Evolutionary conservation across 2,113 vertebrate genomes (phyloP).

Genomic region (Pedionomus torquatus): DNA sequence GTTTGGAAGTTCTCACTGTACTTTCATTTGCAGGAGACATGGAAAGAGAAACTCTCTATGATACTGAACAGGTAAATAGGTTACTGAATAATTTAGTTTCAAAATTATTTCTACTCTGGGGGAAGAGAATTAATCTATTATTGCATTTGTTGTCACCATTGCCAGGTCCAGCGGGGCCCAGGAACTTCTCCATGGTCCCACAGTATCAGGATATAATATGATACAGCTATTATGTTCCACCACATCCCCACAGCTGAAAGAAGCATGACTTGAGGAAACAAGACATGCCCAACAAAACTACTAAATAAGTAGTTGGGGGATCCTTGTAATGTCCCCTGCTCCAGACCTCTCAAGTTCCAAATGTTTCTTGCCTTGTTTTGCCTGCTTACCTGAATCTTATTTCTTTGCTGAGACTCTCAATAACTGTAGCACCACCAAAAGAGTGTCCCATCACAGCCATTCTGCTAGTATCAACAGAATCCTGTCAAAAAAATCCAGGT

Average conservation of each 20-base stretch:
- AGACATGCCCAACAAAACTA: background rate
- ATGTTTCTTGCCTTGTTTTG: background rate
- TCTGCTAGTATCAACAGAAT: slow-evolving; percentile 85
- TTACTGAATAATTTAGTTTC: background rate
- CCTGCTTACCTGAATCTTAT: slow-evolving; percentile 87
- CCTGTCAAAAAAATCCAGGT: slow-evolving; percentile 76
- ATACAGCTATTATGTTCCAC: background rate
- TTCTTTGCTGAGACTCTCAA: slow-evolving; percentile 90
- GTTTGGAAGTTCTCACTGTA: background rate
- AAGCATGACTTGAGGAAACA: background rate
- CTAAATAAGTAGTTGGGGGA: background rate
- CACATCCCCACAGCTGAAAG: background rate
- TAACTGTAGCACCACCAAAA: slow-evolving; percentile 91
- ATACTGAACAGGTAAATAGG: background rate
- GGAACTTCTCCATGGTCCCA: background rate
- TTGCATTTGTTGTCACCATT: background rate
- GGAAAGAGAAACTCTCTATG: background rate
- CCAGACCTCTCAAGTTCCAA: background rate
- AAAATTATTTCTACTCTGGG: background rate
- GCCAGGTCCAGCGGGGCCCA: background rate
- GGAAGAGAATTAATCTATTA: background rate
- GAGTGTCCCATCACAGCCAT: slow-evolving; percentile 91
- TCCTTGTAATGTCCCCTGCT: background rate
- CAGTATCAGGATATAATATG: background rate
- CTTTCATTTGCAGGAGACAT: background rate